Percentiles rank a stretch among this genome's conserved stretches.
These are phyloP conservation scores for Ornithorhynchus anatinus DNA, from an alignment of 2,113 vertebrate genomes.

Conservation along the genomic window DNA sequence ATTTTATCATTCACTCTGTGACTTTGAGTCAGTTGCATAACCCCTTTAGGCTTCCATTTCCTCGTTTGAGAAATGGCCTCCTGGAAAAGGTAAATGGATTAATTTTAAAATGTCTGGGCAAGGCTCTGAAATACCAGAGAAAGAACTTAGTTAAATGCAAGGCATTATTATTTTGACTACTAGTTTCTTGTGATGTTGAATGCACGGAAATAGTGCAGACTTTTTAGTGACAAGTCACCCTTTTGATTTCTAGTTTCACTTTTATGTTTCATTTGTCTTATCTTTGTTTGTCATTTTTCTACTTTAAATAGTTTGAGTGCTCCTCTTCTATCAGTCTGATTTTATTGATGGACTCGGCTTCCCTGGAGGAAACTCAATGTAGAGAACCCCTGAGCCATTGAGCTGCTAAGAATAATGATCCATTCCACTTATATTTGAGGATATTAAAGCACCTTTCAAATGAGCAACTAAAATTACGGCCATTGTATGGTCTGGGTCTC, in stretches of 20 bases:
- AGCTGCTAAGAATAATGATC: slow-evolving; percentile 42
- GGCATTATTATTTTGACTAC: background rate
- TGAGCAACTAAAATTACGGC: slow-evolving; percentile 23
- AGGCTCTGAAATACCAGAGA: background rate
- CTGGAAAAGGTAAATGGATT: too few relatives aligned
- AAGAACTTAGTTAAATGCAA: background rate
- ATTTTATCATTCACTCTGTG: too few relatives aligned
- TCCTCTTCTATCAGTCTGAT: slow-evolving; percentile 24
- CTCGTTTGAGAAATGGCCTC: too few relatives aligned
- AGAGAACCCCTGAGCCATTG: slow-evolving; percentile 22
- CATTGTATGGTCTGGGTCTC: too few relatives aligned
- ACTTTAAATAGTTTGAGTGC: slow-evolving; percentile 29
- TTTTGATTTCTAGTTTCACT: slow-evolving; percentile 36
- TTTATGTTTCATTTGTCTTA: slow-evolving; percentile 27
- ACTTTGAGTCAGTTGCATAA: too few relatives aligned
- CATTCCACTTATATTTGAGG: slow-evolving; percentile 36
- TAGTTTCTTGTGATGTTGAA: background rate
- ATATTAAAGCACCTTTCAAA: slow-evolving; percentile 50
- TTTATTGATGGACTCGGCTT: slow-evolving; percentile 31
- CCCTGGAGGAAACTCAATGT: slow-evolving; percentile 22
- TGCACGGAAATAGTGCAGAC: background rate
- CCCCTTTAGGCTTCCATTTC: too few relatives aligned
- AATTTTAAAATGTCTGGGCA: too few relatives aligned
- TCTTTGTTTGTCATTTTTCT: slow-evolving; percentile 39
- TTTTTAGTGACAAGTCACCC: background rate